Conservation (phyloP, 1,140 invertebrate species). For the Coelopa frigida region DNA sequence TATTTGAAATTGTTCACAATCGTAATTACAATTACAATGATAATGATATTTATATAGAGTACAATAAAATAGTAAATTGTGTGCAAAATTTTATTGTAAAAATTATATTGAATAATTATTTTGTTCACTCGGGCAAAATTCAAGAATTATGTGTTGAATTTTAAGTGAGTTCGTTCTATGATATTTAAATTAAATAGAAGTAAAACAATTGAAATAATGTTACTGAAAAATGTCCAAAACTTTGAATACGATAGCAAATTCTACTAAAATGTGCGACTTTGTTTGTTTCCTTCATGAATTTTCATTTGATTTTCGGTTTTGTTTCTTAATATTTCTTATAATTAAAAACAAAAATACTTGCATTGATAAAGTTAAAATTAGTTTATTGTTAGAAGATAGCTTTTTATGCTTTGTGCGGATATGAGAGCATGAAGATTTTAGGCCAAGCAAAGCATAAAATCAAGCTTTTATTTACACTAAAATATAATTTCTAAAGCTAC, state of each 20-base stretch:
- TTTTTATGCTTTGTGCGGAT: too few relatives aligned
- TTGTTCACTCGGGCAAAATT: neutral
- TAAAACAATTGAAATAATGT: too few relatives aligned
- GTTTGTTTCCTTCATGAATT: neutral
- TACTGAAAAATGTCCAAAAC: conserved; percentile 46
- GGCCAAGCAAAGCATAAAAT: too few relatives aligned
- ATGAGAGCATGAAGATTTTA: too few relatives aligned
- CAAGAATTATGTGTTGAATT: conserved; percentile 12
- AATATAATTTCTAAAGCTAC: too few relatives aligned
- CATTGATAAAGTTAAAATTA: too few relatives aligned
- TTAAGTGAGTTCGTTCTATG: conserved; percentile 3
- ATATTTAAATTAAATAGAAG: conserved; percentile 8
- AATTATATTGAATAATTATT: conserved; percentile 6
- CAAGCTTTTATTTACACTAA: too few relatives aligned
- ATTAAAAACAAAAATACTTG: too few relatives aligned
- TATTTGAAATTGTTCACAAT: too few relatives aligned
- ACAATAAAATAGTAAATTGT: neutral
- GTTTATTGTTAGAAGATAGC: too few relatives aligned
- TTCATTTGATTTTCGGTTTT: neutral
- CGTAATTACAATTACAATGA: neutral
- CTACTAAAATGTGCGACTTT: conserved; percentile 3
- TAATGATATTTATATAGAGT: neutral
- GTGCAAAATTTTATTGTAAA: neutral
- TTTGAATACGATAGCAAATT: conserved; percentile 41
- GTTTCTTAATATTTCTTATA: neutral